Conservation (phyloP, 2,113 vertebrate genomes). For the Campylomormyrus tamandua region DNA sequence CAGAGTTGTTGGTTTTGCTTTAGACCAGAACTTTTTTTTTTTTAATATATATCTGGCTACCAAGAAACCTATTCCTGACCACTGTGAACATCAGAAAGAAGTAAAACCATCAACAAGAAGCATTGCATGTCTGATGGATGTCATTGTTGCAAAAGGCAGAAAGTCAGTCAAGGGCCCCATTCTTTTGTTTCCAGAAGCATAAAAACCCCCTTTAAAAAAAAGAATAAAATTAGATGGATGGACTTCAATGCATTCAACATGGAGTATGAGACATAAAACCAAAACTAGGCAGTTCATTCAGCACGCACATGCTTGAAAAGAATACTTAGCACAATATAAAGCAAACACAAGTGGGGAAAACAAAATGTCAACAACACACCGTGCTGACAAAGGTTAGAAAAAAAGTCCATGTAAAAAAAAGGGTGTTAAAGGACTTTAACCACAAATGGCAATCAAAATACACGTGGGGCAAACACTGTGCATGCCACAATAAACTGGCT, state of each 20-base stretch:
- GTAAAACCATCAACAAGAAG: not conserved
- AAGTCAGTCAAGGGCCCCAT: not conserved
- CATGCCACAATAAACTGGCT: slow-evolving; percentile 75
- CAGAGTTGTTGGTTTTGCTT: not conserved
- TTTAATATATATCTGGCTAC: not conserved
- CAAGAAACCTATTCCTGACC: not conserved
- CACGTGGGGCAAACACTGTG: slow-evolving; percentile 46
- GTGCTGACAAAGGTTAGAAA: slow-evolving; percentile 45
- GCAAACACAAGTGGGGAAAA: slow-evolving; percentile 36
- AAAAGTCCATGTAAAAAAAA: slow-evolving; percentile 48
- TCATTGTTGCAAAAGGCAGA: not conserved
- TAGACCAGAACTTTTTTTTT: not conserved
- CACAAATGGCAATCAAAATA: slow-evolving; percentile 40
- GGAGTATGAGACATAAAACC: slow-evolving; percentile 38
- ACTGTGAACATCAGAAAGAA: not conserved
- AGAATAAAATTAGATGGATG: slow-evolving; percentile 33
- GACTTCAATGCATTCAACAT: slow-evolving; percentile 36
- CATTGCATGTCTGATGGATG: not conserved
- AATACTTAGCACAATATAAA: slow-evolving; percentile 40
- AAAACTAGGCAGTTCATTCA: slow-evolving; percentile 78
- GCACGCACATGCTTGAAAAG: slow-evolving; percentile 72
- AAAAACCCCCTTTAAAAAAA: slow-evolving; percentile 31
- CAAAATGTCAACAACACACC: slow-evolving; percentile 22
- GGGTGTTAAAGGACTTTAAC: slow-evolving; percentile 37
- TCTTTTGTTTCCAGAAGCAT: not conserved